Evolutionary conservation across 2,888 invertebrate species (phyloP).

Genomic region (Lithophane ornitopus): DNA sequence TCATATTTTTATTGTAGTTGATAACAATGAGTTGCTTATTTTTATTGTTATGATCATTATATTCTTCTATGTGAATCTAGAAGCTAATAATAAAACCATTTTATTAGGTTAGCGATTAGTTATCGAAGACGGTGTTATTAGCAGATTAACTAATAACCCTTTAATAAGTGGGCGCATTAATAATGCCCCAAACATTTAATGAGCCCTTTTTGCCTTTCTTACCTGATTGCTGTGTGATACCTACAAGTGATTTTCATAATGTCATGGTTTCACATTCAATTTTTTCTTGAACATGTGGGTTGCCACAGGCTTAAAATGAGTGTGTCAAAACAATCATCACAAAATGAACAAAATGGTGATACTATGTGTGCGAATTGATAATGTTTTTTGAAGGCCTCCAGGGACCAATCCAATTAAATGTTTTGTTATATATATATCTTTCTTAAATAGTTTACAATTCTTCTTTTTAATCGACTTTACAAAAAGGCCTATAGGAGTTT

Average conservation of each 20-base stretch:
- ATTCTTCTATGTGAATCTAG: not conserved
- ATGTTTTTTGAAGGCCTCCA: not conserved
- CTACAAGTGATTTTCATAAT: no score
- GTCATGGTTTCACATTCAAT: no score
- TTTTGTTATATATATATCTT: not conserved
- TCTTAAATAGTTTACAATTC: not conserved
- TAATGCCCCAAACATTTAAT: no score
- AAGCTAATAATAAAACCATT: not conserved
- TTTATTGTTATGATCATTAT: not conserved
- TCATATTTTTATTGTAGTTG: conserved; percentile 14
- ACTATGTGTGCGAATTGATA: not conserved
- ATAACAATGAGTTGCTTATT: not conserved
- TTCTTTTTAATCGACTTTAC: no score
- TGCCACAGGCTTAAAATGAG: no score
- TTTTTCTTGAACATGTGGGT: no score
- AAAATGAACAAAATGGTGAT: not conserved
- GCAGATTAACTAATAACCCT: not conserved
- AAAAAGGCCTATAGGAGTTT: no score
- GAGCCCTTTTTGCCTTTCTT: no score
- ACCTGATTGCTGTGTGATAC: no score
- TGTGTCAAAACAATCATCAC: not conserved
- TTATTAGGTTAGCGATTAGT: not conserved
- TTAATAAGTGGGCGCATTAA: no score
- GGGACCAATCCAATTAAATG: not conserved
- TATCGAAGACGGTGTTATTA: not conserved